These are phyloP conservation scores for Hemicordylus capensis DNA, from an alignment of 2,113 vertebrate genomes.

Conservation along the genomic window DNA sequence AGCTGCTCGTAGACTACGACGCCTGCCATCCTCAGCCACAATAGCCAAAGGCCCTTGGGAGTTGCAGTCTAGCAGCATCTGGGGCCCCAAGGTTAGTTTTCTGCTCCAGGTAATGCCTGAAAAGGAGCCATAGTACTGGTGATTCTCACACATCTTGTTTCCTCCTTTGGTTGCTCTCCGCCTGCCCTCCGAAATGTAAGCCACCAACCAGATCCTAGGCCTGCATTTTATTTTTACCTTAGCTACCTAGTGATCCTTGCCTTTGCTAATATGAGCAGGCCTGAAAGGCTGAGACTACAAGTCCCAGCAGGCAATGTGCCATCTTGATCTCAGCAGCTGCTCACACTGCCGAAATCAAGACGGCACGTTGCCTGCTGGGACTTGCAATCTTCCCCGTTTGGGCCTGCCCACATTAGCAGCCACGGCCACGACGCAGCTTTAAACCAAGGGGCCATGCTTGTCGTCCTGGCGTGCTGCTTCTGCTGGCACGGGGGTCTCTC, in stretches of 20 bases:
- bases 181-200: neutral
- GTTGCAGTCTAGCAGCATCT: no score
- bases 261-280: neutral
- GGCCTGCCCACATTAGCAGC: neutral
- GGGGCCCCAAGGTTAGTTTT: no score
- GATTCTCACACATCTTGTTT: neutral
- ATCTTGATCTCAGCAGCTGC: neutral
- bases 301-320: constrained; percentile 11
- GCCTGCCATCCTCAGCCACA: no score
- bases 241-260: neutral
- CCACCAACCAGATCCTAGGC: neutral
- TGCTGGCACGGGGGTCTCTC: neutral
- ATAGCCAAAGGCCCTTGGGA: no score
- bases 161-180: neutral
- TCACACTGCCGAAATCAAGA: neutral
- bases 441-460: neutral
- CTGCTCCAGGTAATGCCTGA: no score
- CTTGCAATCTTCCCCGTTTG: neutral
- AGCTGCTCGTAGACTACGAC: no score
- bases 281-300: neutral
- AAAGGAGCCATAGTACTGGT: neutral
- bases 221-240: neutral
- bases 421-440: neutral
- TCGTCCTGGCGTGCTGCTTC: neutral
- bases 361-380: constrained; percentile 1